Evolutionary conservation across 1,140 invertebrate genomes (phyloP).

Genomic region (Zaprionus lachaisei): DNA sequence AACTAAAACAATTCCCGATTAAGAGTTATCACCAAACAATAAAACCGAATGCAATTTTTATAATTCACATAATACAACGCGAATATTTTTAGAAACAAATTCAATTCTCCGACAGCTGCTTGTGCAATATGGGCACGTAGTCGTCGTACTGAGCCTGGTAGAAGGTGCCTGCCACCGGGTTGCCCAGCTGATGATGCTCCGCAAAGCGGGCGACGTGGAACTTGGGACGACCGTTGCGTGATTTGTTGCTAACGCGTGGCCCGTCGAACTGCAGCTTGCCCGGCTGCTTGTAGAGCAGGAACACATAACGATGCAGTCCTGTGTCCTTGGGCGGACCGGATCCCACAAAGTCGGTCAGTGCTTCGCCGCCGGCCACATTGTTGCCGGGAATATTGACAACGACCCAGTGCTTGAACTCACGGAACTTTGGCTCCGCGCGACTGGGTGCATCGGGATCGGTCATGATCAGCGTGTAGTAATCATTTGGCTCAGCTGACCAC

Average conservation of each 20-base stretch:
- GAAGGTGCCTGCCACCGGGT: conserved; percentile 94
- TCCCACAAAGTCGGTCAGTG: conserved; percentile 93
- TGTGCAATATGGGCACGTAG: conserved; percentile 89
- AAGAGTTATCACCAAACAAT: conserved; percentile 48
- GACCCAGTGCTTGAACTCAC: conserved; percentile 97
- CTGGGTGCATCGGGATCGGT: conserved; percentile 87
- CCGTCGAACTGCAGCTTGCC: conserved; percentile 80
- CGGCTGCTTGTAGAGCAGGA: conserved; percentile 93
- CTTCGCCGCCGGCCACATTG: conserved; percentile 90
- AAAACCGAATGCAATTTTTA: conserved; percentile 55
- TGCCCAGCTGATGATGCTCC: conserved; percentile 91
- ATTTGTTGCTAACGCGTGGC: conserved; percentile 74
- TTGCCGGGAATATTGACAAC: conserved; percentile 95
- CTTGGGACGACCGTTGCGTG: conserved; percentile 88
- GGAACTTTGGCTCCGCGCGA: conserved; percentile 89
- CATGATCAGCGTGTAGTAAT: conserved; percentile 91
- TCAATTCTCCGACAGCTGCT: conserved; percentile 62
- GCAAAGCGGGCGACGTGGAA: conserved; percentile 94
- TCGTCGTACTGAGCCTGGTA: conserved; percentile 96
- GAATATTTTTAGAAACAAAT: neutral
- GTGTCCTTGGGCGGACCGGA: conserved; percentile 93
- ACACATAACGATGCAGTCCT: conserved; percentile 96
- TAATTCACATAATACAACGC: conserved; percentile 14
- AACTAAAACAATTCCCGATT: conserved; percentile 26
- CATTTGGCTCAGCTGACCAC: conserved; percentile 87